These are phyloP conservation scores for Callipepla squamata DNA, from an alignment of 2,113 vertebrate genomes.

Conservation along the genomic window DNA sequence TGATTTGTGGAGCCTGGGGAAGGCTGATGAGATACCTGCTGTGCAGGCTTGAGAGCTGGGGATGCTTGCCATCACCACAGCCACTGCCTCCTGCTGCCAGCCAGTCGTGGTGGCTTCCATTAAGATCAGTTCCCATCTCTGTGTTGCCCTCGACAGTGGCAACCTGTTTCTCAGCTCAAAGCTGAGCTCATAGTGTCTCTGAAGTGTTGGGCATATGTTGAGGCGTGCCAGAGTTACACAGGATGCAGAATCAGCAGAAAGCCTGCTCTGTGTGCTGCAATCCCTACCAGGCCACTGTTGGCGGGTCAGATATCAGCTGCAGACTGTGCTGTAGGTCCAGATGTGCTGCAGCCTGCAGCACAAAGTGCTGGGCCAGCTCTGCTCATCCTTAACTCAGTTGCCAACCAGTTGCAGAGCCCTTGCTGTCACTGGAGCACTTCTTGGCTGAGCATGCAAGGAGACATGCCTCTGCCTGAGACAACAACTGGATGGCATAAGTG, in stretches of 20 bases:
- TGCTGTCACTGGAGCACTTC: neutral
- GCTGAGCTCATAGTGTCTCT: neutral
- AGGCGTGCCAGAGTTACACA: neutral
- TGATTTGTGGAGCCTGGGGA: neutral
- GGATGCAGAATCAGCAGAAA: neutral
- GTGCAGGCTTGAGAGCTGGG: neutral
- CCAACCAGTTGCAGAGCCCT: fast-evolving
- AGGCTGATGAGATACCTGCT: neutral
- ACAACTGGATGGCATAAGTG: neutral
- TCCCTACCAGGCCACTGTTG: fast-evolving
- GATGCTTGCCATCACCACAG: neutral
- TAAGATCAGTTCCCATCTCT: neutral
- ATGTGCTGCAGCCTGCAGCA: neutral
- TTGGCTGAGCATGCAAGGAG: neutral
- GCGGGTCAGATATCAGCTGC: neutral
- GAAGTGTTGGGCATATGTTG: fast-evolving
- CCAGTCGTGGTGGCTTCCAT: neutral
- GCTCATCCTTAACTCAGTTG: neutral
- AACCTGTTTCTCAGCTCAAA: neutral
- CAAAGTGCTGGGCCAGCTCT: neutral
- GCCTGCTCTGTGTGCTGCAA: neutral
- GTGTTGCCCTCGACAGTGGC: neutral
- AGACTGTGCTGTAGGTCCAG: neutral
- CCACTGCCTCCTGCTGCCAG: neutral
- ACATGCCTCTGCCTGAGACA: fast-evolving